A percentile compares a stretch with the other conserved stretches of the same genome.
phyloP scores from a whole-genome alignment of 2,113 vertebrate genomes.

The Quiscalus mexicanus region DNA sequence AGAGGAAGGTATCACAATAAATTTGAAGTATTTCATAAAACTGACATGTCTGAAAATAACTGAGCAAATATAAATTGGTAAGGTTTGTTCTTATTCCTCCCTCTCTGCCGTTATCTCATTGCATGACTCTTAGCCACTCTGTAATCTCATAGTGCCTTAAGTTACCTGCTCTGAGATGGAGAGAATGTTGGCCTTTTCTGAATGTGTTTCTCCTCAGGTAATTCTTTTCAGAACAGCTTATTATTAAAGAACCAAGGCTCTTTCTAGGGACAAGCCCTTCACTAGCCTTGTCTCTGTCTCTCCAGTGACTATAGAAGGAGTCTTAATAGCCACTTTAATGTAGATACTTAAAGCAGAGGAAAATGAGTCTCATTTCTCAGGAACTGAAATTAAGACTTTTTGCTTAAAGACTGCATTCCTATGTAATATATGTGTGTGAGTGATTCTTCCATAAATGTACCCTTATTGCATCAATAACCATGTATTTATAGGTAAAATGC shows the following conservation, averaged over 20 bases:
- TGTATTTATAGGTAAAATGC: background rate
- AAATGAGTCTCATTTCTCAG: background rate
- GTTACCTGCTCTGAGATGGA: background rate
- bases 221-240: background rate
- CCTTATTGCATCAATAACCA: background rate
- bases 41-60: background rate
- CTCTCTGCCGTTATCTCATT: background rate
- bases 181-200: background rate
- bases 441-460: background rate
- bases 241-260: background rate
- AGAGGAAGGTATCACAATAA: background rate
- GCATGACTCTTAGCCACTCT: background rate
- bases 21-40: background rate
- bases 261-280: background rate
- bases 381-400: background rate
- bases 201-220: background rate
- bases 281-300: background rate
- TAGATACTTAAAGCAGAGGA: background rate
- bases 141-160: background rate
- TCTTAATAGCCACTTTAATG: background rate
- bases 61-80: background rate
- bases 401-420: background rate
- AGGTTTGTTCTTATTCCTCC: background rate
- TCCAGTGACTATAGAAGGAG: background rate
- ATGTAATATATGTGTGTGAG: background rate